Base-by-base conservation (phyloP, 2,797 vertebrate species). In the Sebastes oblongus region DNA sequence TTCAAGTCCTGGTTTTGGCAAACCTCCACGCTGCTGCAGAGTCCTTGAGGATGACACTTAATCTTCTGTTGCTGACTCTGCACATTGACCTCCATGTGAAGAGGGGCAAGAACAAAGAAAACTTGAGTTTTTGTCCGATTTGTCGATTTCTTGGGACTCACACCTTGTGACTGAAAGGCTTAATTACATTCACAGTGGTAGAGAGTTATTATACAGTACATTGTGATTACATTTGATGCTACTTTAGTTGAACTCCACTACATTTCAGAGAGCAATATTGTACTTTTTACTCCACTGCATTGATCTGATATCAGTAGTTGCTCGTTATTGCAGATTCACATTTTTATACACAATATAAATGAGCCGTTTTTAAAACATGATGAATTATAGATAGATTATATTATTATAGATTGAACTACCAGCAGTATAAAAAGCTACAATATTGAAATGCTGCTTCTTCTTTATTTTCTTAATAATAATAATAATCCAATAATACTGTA, bases 1-100 rank as follows among this genome's bases (percentile, higher is more conserved):
- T 74, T 85, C 81, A 85, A 80, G 74, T 72, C 58, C 54, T 68
- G 77, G 34, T 79, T 83, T 78, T 86, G 85, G 75, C 72, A 81
- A 85, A 82, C 75, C 75, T 86, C 84, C 83, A 84, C 10, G 10
- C 34, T 67, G 78, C 70, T 78, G 70, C 73, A 66, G 46, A 86
- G 73, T 86, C 83, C 85, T 87, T 75, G 75, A 88, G 80, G 83
- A 88, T 79, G 81, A 86, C 79, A 88, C 77, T 30, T 29, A 76
- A 86, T 88, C 76, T 74, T 64, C 30, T 65, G 68, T 25, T 65
- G 66, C 84, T 89, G 88, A 86, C 56, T 83, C 71, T 67, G 82
- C 85, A 86, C 74, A 76, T 34, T 84, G 66, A 72, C 62, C 75
- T 73, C 60, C 50, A 4, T 4, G 7, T 42, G 66, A 72, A 81